Base-by-base conservation (phyloP, 2,888 invertebrate genomes). In the Lithophane ornitopus region DNA sequence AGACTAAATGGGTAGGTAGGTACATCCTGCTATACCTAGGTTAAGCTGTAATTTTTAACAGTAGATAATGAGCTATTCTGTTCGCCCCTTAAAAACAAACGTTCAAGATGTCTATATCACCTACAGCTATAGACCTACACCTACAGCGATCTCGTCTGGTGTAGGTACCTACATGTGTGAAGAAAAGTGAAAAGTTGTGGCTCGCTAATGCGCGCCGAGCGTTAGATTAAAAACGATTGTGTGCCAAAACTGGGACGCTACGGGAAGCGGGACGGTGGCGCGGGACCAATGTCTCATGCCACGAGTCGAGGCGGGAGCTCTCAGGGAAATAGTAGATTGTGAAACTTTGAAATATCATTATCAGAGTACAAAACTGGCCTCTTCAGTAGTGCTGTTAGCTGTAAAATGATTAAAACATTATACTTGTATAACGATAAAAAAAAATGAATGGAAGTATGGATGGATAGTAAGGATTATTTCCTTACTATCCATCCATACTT, bases 171-270 rank as follows among this genome's bases (percentile, higher is more conserved):
- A 19, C 28, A 66, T 61, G 54, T 74, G 26, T 61, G 52, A 26
- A 61, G 44, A 62, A 62, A 80, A 79, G 54, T 74, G 54, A 66
- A 80, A 70, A 75, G 75, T 70, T 58, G 56, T 61, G 59, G 56
- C 34, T 74, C 56, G 66, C 56, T 75, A 61, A 70, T 80, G 56
- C 61, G 49, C 67, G 58, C 56, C 16, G 28, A 58, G 65, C 58
- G 39, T 59, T 63, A 46, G 34, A 70, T 80, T 80, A 80, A 80
- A 79, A 80, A 58, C 59, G 61, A 70, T 75, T 66, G 69, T 69
- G 65, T 70, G 61, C 56, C 49, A 41, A 46, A 74, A 69, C 49
- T 61, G 74, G 54, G 59, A 74, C 59, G 34, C 59, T 34, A 41
- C n/a, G 58, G 44, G 16, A 52, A 41, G 16, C 4, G 58, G 34